Evolutionary conservation across 2,888 invertebrate genomes (phyloP).

Genomic region (Beris chalybata): DNA sequence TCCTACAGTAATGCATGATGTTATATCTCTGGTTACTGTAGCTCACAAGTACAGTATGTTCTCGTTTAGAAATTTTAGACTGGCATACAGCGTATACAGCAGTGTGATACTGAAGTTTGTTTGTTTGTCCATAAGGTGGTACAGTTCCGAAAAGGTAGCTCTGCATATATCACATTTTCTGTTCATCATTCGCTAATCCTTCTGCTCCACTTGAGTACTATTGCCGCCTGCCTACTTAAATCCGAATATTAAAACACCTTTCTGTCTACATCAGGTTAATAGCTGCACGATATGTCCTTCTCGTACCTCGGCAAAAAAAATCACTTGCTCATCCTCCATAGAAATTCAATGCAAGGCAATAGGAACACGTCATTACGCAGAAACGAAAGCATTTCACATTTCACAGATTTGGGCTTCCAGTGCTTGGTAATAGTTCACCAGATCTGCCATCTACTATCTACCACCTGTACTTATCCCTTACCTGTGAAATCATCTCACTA

Average conservation of each 20-base stretch:
- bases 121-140: no score
- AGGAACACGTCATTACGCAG: slow-evolving; percentile 11
- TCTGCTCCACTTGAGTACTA: slow-evolving; percentile 23
- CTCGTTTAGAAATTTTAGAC: no score
- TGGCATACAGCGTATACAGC: no score
- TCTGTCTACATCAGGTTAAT: slow-evolving; percentile 4
- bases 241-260: slow-evolving; percentile 27
- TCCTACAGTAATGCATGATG: no score
- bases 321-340: no score
- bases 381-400: slow-evolving; percentile 9
- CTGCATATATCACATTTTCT: no score
- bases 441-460: neutral
- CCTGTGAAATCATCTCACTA: no score
- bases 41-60: no score
- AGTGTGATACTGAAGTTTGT: no score
- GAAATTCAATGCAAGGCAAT: neutral
- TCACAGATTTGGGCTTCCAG: neutral
- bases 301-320: neutral
- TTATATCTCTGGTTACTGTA: no score
- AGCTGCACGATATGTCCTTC: neutral
- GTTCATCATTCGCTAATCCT: slow-evolving; percentile 1
- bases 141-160: no score
- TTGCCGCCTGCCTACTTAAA: slow-evolving; percentile 25
- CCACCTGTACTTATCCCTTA: no score
- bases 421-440: slow-evolving; percentile 6